A percentile compares a stretch with the other conserved stretches of the same genome.
Evolutionary conservation across 2,113 vertebrate genomes (phyloP).

Genomic region (Piprites chloris): DNA sequence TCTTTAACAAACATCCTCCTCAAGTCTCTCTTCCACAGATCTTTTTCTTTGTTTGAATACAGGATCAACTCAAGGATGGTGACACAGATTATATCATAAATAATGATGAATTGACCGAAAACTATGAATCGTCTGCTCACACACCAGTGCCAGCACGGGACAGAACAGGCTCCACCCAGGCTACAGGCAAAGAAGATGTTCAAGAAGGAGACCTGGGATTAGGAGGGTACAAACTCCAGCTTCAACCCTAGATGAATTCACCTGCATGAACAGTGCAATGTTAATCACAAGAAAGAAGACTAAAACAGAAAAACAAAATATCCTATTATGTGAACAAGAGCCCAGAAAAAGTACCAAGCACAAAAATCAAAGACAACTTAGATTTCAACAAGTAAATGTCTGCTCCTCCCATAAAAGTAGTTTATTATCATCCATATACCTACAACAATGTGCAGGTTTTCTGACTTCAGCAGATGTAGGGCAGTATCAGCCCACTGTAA

Average conservation of each 20-base stretch:
- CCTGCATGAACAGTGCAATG: not conserved
- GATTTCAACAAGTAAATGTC: not conserved
- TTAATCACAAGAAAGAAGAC: not conserved
- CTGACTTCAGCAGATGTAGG: not conserved
- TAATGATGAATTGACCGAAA: slow-evolving; percentile 69
- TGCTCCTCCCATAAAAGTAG: not conserved
- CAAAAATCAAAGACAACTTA: slow-evolving; percentile 3
- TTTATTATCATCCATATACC: not conserved
- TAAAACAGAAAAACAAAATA: not conserved
- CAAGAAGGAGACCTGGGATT: slow-evolving; percentile 76
- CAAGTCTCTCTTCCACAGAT: not conserved
- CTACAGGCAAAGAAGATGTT: slow-evolving; percentile 66
- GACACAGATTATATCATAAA: slow-evolving; percentile 70
- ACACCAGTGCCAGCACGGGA: not conserved
- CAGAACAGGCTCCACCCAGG: not conserved
- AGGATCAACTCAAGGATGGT: slow-evolving; percentile 71
- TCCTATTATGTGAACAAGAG: not conserved
- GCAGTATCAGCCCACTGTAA: not conserved
- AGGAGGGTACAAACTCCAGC: slow-evolving; percentile 67
- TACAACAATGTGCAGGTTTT: not conserved
- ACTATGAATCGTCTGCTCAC: not conserved
- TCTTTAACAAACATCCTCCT: not conserved
- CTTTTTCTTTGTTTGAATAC: not conserved
- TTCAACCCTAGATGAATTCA: slow-evolving; percentile 38
- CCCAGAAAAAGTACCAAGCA: not conserved